A percentile compares a stretch with the other conserved stretches of the same genome.
These are phyloP conservation scores for Cichlasoma orientale DNA, from an alignment of 2,797 vertebrate species.

Conservation along the genomic window DNA sequence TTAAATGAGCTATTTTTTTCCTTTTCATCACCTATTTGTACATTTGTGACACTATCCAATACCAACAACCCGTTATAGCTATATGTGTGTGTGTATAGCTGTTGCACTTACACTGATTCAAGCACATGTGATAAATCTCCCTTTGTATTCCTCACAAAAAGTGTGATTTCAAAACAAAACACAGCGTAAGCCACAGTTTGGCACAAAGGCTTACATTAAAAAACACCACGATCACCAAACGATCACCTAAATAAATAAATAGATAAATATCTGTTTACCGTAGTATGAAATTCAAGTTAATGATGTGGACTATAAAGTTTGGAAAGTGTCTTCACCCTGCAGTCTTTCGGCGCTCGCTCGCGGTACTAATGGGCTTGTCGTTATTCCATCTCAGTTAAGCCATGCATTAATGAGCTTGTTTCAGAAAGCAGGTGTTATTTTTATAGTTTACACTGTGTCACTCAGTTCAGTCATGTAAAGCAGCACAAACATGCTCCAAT, in stretches of 20 bases:
- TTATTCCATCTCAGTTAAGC: slow-evolving; percentile 56
- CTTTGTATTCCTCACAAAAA: neutral
- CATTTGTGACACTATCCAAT: slow-evolving; percentile 33
- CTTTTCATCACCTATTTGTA: slow-evolving; percentile 32
- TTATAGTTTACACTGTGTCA: slow-evolving; percentile 47
- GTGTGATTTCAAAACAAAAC: slow-evolving; percentile 1
- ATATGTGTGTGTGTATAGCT: no score
- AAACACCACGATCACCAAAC: neutral
- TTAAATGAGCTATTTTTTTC: slow-evolving; percentile 64
- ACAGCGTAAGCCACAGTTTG: slow-evolving; percentile 11
- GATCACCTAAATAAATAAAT: neutral
- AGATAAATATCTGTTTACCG: slow-evolving; percentile 1
- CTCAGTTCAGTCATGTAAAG: slow-evolving; percentile 62
- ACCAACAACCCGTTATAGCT: slow-evolving; percentile 52
- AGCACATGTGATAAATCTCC: neutral
- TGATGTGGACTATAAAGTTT: slow-evolving; percentile 42
- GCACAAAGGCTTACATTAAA: slow-evolving; percentile 8
- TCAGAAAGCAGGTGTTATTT: slow-evolving; percentile 63
- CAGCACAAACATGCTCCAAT: slow-evolving; percentile 58
- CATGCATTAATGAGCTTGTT: slow-evolving; percentile 60
- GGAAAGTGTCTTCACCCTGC: slow-evolving; percentile 38
- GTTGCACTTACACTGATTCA: neutral
- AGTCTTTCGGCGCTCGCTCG: slow-evolving; percentile 7
- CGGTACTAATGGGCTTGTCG: slow-evolving; percentile 55
- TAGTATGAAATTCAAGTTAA: slow-evolving; percentile 26